phyloP scores from a whole-genome alignment of 1,140 invertebrate species.

The Drosophila ogumai region DNA sequence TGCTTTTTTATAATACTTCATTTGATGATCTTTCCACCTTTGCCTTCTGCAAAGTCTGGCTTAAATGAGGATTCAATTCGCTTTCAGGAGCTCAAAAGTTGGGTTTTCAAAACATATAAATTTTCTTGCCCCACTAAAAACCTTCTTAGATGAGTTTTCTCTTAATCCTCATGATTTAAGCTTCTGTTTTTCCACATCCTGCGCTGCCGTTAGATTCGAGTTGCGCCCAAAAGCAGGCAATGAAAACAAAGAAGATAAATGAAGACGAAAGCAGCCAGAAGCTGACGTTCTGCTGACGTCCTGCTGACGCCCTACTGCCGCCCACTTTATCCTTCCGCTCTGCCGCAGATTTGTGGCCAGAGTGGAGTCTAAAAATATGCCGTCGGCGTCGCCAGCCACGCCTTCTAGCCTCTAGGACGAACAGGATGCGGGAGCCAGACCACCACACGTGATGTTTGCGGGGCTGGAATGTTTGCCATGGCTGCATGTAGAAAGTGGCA shows the following conservation, averaged over 20 bases:
- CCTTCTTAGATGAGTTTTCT: not conserved
- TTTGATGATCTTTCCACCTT: too few relatives aligned
- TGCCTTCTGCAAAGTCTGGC: too few relatives aligned
- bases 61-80: too few relatives aligned
- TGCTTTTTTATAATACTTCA: too few relatives aligned
- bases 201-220: conserved; percentile 3
- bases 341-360: conserved; percentile 55
- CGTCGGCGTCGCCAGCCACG: conserved; percentile 22
- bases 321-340: conserved; percentile 57
- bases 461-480: conserved; percentile 55
- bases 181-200: conserved; percentile 3
- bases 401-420: conserved; percentile 8
- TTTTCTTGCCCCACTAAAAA: conserved; percentile 4
- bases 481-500: conserved; percentile 76
- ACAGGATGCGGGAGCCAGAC: conserved; percentile 7
- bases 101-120: not conserved
- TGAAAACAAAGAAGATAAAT: conserved; percentile 52
- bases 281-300: not conserved
- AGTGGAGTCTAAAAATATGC: conserved; percentile 65
- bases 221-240: conserved; percentile 33
- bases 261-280: conserved; percentile 28
- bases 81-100: too few relatives aligned
- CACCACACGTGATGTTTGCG: conserved; percentile 47
- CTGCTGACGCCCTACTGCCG: not conserved
- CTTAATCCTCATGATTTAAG: conserved; percentile 34